Evolutionary conservation across 2,888 invertebrate species (phyloP).

Genomic region (Macroteleia sp.): DNA sequence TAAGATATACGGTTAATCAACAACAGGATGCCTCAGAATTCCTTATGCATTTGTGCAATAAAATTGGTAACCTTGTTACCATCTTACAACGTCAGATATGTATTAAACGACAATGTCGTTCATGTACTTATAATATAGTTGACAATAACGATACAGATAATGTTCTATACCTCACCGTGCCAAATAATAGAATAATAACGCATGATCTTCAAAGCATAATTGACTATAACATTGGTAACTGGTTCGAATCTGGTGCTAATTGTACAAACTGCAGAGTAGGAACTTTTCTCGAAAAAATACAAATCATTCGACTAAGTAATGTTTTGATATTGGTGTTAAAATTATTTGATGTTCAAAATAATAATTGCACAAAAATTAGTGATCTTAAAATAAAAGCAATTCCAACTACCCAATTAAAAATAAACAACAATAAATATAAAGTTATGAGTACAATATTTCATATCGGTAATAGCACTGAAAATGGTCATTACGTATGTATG

Average conservation of each 20-base stretch:
- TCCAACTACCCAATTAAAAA: slow-evolving; percentile 2
- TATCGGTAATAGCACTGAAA: background rate
- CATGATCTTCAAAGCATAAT: slow-evolving; percentile 11
- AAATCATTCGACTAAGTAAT: slow-evolving; percentile 5
- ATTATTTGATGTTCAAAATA: slow-evolving; percentile 21
- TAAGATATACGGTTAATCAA: too few species aligned
- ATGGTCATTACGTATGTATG: slow-evolving; percentile 12
- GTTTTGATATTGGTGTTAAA: slow-evolving; percentile 29
- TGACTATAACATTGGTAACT: background rate
- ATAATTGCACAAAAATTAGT: background rate
- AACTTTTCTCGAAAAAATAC: slow-evolving; percentile 10
- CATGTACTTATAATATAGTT: slow-evolving; percentile 16
- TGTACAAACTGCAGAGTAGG: slow-evolving; percentile 17
- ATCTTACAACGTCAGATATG: slow-evolving; percentile 4
- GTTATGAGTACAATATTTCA: slow-evolving; percentile 21
- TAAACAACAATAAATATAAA: slow-evolving; percentile 12
- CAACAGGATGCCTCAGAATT: slow-evolving; percentile 22
- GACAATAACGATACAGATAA: slow-evolving; percentile 16
- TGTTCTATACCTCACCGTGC: slow-evolving; percentile 15
- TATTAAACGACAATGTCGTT: slow-evolving; percentile 8
- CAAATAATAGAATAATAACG: slow-evolving; percentile 3
- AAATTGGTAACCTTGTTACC: background rate
- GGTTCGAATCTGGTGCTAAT: background rate
- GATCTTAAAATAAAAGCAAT: slow-evolving; percentile 19
- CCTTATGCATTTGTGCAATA: background rate